Conservation (phyloP, 1,140 invertebrate species). For the Lethocerus indicus region DNA sequence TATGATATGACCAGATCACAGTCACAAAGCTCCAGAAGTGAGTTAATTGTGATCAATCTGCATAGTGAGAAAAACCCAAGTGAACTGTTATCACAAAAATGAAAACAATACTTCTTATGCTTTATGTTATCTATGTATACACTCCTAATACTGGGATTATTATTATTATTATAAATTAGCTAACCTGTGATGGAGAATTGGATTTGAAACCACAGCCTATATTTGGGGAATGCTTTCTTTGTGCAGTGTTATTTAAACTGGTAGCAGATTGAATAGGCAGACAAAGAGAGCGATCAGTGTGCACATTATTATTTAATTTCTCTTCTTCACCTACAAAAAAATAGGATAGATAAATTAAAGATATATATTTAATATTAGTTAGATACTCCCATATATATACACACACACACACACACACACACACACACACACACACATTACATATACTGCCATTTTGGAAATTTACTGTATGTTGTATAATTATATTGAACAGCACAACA, state of each 20-base stretch:
- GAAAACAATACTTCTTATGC: too few species aligned
- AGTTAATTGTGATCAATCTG: too few species aligned
- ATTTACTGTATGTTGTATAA: background rate
- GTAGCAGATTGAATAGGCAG: constrained; percentile 16
- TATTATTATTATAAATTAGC: too few species aligned
- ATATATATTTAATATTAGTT: background rate
- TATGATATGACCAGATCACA: too few species aligned
- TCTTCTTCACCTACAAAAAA: constrained; percentile 16
- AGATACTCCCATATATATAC: too few species aligned
- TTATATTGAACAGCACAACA: constrained; percentile 3
- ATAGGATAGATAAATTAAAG: constrained; percentile 1
- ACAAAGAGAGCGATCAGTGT: constrained; percentile 15
- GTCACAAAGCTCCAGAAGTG: too few species aligned
- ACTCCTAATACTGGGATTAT: too few species aligned
- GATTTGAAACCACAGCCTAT: constrained; percentile 24
- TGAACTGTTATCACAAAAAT: too few species aligned
- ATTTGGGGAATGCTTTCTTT: constrained; percentile 27
- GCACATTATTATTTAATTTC: constrained; percentile 18
- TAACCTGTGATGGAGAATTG: constrained; percentile 32
- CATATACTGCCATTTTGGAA: background rate
- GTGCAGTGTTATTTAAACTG: constrained; percentile 12
- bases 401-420: background rate
- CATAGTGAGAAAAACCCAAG: too few species aligned
- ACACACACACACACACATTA: background rate
- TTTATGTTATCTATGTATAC: too few species aligned